Evolutionary conservation across 2,888 invertebrate species (phyloP).

Genomic region (Zaprionus lineosus): DNA sequence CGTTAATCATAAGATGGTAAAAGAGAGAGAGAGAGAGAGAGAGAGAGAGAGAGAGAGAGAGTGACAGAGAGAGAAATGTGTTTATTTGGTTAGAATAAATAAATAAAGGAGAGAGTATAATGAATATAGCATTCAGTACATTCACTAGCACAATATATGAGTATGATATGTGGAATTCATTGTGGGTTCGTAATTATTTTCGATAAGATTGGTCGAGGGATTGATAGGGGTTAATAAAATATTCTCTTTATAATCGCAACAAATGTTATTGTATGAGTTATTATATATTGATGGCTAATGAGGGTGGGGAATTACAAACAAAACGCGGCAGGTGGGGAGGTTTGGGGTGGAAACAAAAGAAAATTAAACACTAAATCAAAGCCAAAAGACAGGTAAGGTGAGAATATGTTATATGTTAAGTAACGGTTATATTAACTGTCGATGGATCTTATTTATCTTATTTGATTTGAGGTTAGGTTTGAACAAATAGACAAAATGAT

Average conservation of each 20-base stretch:
- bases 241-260: constrained; percentile 42
- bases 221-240: constrained; percentile 40
- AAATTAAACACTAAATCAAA: constrained; percentile 33
- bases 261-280: constrained; percentile 31
- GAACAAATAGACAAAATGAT: constrained; percentile 13
- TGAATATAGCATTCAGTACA: constrained; percentile 83
- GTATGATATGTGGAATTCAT: constrained; percentile 67
- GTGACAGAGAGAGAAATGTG: constrained; percentile 48
- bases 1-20: constrained; percentile 33
- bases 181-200: constrained; percentile 30
- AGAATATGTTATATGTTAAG: constrained; percentile 20
- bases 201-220: constrained; percentile 21
- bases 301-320: constrained; percentile 42
- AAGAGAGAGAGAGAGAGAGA: constrained; percentile 46
- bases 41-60: too few relatives aligned
- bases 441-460: constrained; percentile 5
- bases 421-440: too few relatives aligned
- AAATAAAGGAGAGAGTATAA: constrained; percentile 75
- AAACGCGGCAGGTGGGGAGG: too few relatives aligned
- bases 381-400: constrained; percentile 15
- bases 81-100: constrained; percentile 63
- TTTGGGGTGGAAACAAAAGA: constrained; percentile 29
- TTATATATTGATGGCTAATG: constrained; percentile 35
- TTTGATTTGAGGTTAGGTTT: constrained; percentile 7
- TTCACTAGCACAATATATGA: constrained; percentile 83